Evolutionary conservation across 2,888 invertebrate species (phyloP).

Genomic region (Nephrotoma appendiculata): DNA sequence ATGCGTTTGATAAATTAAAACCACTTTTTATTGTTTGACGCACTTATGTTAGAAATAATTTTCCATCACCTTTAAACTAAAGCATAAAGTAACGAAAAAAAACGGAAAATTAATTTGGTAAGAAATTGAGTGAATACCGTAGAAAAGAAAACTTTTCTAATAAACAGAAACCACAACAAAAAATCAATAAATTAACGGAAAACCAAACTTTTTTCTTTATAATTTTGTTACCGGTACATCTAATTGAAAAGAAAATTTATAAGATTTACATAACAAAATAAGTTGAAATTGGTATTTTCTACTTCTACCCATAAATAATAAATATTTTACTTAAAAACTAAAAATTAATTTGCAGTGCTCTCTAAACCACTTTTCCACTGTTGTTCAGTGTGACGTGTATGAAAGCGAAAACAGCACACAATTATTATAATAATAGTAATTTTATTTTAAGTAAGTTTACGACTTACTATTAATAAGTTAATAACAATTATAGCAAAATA

Average conservation of each 20-base stretch:
- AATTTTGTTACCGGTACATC: background rate
- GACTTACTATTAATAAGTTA: background rate
- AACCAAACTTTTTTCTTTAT: background rate
- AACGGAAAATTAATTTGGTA: background rate
- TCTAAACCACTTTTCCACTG: background rate
- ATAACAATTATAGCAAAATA: background rate
- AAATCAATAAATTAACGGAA: background rate
- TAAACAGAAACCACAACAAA: background rate
- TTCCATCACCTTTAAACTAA: background rate
- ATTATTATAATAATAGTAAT: background rate
- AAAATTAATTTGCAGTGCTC: background rate
- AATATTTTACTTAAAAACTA: background rate
- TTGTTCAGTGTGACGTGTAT: background rate
- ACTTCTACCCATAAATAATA: background rate
- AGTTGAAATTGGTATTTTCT: background rate
- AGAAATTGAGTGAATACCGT: background rate
- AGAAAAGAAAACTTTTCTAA: background rate
- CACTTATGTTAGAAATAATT: background rate
- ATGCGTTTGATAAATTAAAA: too few relatives aligned
- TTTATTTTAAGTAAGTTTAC: background rate
- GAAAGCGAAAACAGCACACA: background rate
- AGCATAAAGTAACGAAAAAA: background rate
- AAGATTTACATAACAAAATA: background rate
- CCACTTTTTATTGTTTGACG: too few relatives aligned
- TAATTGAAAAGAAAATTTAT: background rate